A percentile compares a stretch with the other conserved stretches of the same genome.
Evolutionary conservation across 1,140 invertebrate species (phyloP).

Genomic region (Stegodyphus dumicola): DNA sequence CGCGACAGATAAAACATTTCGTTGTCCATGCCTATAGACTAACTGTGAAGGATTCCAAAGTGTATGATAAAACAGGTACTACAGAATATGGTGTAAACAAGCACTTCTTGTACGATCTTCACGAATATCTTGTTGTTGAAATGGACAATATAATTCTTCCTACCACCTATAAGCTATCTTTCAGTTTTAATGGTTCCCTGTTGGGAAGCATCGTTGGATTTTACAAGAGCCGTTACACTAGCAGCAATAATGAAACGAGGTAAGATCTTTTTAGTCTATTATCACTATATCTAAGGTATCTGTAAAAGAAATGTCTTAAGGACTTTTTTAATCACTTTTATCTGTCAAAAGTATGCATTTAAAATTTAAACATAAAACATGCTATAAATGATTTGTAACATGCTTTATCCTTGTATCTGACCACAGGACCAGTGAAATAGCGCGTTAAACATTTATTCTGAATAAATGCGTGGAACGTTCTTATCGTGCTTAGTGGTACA

Average conservation of each 20-base stretch:
- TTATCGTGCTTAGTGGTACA: too few species aligned
- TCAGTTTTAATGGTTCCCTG: constrained; percentile 77
- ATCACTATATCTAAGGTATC: too few species aligned
- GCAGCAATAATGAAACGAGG: constrained; percentile 74
- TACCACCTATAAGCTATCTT: constrained; percentile 60
- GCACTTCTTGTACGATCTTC: constrained; percentile 71
- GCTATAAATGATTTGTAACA: too few species aligned
- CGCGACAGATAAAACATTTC: constrained; percentile 74
- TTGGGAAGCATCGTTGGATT: constrained; percentile 79
- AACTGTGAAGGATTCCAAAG: neutral
- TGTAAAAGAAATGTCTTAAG: too few species aligned
- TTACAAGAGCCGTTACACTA: constrained; percentile 81
- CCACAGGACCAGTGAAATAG: too few species aligned
- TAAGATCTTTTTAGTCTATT: constrained; percentile 65
- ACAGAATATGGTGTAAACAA: constrained; percentile 66
- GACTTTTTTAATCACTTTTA: too few species aligned
- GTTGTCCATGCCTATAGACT: constrained; percentile 74
- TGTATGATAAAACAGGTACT: constrained; percentile 37
- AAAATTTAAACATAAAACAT: too few species aligned
- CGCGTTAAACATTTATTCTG: too few species aligned
- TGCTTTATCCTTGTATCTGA: too few species aligned
- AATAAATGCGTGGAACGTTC: too few species aligned
- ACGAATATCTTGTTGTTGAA: constrained; percentile 78
- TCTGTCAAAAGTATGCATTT: too few species aligned
- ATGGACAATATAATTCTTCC: constrained; percentile 70